Conservation (phyloP, 2,797 vertebrate genomes). For the Tokudaia tokunoshimensis region DNA sequence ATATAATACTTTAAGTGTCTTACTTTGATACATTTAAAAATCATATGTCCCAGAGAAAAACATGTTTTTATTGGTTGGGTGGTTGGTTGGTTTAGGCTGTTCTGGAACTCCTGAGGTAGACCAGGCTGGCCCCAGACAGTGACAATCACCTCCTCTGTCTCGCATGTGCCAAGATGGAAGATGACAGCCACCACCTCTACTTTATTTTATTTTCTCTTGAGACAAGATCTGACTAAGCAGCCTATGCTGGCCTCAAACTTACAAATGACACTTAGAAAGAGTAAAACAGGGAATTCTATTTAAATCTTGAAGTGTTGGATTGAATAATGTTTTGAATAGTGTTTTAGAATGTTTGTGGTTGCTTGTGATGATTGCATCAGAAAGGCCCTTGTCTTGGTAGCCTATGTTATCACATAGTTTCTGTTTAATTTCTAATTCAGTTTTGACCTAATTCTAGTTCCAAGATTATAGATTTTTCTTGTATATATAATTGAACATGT, state of each 20-base stretch:
- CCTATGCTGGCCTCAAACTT: not conserved
- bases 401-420: not conserved
- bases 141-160: not conserved
- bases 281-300: not conserved
- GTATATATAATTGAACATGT: not conserved
- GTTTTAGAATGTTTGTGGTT: not conserved
- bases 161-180: not conserved
- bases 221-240: not conserved
- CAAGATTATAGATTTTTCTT: not conserved
- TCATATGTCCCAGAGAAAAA: not conserved
- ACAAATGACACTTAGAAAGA: not conserved
- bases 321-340: not conserved
- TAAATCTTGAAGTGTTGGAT: constrained; percentile 18
- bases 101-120: not conserved
- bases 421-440: not conserved
- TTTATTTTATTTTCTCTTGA: not conserved
- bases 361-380: not conserved
- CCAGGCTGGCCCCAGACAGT: not conserved
- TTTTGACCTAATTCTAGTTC: constrained; percentile 24
- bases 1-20: not conserved
- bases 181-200: not conserved
- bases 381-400: not conserved
- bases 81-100: not conserved
- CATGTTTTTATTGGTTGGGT: not conserved
- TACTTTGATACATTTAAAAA: constrained; percentile 40